These are phyloP conservation scores for Corynorhinus townsendii DNA, from an alignment of 2,113 vertebrate genomes.

Conservation along the genomic window DNA sequence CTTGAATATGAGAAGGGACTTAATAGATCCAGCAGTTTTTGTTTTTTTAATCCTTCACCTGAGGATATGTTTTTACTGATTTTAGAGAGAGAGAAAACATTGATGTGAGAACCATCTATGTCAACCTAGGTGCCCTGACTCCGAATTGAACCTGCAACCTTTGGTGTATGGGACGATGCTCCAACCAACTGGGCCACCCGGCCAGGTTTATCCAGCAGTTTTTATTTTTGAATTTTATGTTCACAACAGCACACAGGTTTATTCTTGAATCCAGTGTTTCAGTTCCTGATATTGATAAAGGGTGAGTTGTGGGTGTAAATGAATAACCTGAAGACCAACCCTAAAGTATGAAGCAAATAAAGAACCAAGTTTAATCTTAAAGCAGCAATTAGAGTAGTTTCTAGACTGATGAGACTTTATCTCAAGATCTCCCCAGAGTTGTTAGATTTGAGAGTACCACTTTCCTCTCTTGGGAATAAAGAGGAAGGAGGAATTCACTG, in stretches of 20 bases:
- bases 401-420: not conserved
- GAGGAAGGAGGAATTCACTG: not conserved
- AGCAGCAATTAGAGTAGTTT: not conserved
- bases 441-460: not conserved
- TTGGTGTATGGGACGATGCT: not conserved
- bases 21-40: not conserved
- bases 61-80: not conserved
- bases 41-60: not conserved
- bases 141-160: not conserved
- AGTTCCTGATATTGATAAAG: not conserved
- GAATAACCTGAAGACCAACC: not conserved
- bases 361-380: constrained; percentile 13
- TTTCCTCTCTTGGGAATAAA: not conserved
- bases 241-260: not conserved
- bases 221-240: constrained; percentile 9
- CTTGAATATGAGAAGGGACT: not conserved
- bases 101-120: too few species aligned
- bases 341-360: not conserved
- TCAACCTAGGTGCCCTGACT: not conserved
- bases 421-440: not conserved
- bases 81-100: not conserved
- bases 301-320: not conserved
- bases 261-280: not conserved
- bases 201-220: not conserved
- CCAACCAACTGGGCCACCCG: not conserved